Conservation (phyloP, 2,888 invertebrate genomes). For the Nezara viridula region DNA sequence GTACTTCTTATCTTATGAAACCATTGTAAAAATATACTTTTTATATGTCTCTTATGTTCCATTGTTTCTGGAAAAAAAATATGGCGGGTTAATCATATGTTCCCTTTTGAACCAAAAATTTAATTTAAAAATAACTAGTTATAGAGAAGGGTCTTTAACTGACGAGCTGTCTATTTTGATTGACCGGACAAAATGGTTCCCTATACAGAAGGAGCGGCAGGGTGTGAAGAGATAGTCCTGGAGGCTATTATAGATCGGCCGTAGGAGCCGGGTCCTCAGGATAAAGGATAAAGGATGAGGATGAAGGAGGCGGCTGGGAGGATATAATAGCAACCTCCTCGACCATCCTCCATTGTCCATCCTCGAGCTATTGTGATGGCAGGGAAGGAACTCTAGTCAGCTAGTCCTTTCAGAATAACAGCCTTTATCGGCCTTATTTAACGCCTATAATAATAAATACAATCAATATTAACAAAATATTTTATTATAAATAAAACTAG, state of each 20-base stretch:
- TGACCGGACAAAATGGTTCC: not conserved
- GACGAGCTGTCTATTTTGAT: not conserved
- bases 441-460: too few species aligned
- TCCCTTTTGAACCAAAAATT: too few species aligned
- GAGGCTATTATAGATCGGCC: not conserved
- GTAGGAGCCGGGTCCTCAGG: not conserved
- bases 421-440: not conserved
- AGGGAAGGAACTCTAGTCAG: not conserved
- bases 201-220: not conserved
- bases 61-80: too few species aligned
- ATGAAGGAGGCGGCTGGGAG: too few species aligned
- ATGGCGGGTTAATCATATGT: too few species aligned
- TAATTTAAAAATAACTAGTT: too few species aligned
- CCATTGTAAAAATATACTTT: too few species aligned
- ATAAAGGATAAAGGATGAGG: not conserved
- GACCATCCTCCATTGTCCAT: not conserved
- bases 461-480: too few species aligned
- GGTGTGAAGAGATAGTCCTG: not conserved
- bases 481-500: too few species aligned
- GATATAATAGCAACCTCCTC: not conserved
- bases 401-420: not conserved
- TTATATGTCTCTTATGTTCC: too few species aligned
- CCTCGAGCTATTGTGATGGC: not conserved
- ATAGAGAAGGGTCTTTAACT: too few species aligned
- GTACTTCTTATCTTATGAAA: too few species aligned